phyloP scores from a whole-genome alignment of 2,797 vertebrate species.

The Acipenser ruthenus region DNA sequence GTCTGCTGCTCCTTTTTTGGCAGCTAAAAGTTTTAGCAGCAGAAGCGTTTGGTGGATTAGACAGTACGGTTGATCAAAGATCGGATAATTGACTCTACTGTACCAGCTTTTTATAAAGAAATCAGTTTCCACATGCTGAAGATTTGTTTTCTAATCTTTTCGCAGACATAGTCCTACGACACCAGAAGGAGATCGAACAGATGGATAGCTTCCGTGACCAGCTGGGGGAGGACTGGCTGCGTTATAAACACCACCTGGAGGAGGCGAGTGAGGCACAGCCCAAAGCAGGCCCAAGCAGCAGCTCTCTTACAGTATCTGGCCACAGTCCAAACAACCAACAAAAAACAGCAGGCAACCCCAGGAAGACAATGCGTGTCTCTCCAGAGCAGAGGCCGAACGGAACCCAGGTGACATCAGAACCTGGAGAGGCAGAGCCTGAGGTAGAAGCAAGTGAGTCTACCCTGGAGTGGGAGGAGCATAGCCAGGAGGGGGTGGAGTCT shows the following conservation, averaged over 20 bases:
- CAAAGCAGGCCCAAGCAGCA: background rate
- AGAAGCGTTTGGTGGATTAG: too few relatives aligned
- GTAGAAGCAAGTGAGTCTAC: constrained; percentile 56
- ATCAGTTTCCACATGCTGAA: too few relatives aligned
- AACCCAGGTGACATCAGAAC: constrained; percentile 36
- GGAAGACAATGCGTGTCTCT: background rate
- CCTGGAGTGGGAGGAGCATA: constrained; percentile 43
- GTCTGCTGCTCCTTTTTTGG: too few relatives aligned
- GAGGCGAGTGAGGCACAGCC: constrained; percentile 3
- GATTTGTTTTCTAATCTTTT: background rate
- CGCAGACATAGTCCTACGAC: constrained; percentile 64
- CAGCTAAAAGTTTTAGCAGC: too few relatives aligned
- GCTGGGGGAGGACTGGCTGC: constrained; percentile 86
- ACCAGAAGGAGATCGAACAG: constrained; percentile 83
- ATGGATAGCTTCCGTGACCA: constrained; percentile 88
- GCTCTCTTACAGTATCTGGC: constrained; percentile 12
- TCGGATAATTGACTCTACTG: too few relatives aligned
- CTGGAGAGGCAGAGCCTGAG: constrained; percentile 22
- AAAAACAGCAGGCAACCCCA: background rate
- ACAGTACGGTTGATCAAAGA: too few relatives aligned
- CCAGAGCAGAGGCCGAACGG: constrained; percentile 25
- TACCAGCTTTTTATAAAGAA: too few relatives aligned
- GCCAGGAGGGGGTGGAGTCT: constrained; percentile 35
- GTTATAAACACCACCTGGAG: constrained; percentile 78
- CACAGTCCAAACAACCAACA: constrained; percentile 13